A percentile compares a stretch with the other conserved stretches of the same genome.
Evolutionary conservation across 1,140 invertebrate species (phyloP).

Genomic region (Anoplolepis gracilipes): DNA sequence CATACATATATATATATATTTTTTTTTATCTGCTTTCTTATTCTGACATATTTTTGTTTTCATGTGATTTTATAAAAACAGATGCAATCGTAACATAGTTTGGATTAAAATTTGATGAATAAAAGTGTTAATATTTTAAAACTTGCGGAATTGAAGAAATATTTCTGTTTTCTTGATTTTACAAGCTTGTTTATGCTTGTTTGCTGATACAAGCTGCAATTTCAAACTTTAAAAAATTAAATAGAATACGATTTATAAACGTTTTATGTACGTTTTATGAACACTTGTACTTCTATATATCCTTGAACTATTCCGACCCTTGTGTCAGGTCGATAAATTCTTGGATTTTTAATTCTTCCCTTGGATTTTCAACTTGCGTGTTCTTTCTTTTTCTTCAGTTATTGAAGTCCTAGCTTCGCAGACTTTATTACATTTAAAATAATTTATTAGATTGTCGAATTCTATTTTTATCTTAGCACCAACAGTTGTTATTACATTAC

Average conservation of each 20-base stretch:
- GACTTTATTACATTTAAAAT: background rate
- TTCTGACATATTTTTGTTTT: background rate
- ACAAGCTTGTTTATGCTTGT: background rate
- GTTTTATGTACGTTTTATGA: background rate
- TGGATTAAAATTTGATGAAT: background rate
- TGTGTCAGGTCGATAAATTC: background rate
- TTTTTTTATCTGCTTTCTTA: background rate
- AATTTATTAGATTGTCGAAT: background rate
- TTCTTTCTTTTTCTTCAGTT: background rate
- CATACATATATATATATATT: background rate
- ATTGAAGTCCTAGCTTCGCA: background rate
- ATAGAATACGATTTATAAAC: background rate
- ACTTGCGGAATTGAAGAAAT: background rate
- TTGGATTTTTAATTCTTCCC: constrained; percentile 28
- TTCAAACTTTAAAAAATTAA: background rate
- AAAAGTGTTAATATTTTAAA: background rate
- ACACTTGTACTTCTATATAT: background rate
- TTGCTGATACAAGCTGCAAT: background rate
- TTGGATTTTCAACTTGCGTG: background rate
- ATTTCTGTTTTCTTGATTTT: background rate
- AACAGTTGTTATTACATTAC: background rate
- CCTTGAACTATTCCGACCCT: background rate
- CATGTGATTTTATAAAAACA: background rate
- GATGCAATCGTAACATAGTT: background rate
- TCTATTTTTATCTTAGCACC: background rate